Evolutionary conservation across 2,888 invertebrate genomes (phyloP).

Genomic region (Oxyscelio sp.): DNA sequence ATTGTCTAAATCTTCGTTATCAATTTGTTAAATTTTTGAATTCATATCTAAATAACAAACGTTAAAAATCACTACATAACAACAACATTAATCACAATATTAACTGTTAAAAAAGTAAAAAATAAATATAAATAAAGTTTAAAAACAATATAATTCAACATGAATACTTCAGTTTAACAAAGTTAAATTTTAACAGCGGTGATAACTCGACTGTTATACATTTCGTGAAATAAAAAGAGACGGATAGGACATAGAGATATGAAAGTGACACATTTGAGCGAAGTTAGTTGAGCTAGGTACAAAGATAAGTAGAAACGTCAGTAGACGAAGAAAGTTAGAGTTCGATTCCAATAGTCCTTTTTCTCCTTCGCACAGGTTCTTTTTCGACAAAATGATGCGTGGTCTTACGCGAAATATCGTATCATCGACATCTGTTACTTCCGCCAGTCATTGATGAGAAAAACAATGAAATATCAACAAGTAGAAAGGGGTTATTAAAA

Average conservation of each 20-base stretch:
- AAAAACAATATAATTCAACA: no score
- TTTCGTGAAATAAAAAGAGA: background rate
- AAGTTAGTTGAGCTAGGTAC: slow-evolving; percentile 15
- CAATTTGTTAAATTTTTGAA: no score
- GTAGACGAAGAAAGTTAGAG: background rate
- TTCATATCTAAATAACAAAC: no score
- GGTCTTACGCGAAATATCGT: background rate
- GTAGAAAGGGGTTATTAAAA: slow-evolving; percentile 20
- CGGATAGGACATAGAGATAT: background rate
- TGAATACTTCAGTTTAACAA: no score
- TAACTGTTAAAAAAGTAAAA: no score
- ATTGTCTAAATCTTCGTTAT: no score
- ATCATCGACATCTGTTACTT: slow-evolving; percentile 4
- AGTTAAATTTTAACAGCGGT: slow-evolving; percentile 22
- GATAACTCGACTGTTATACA: slow-evolving; percentile 7
- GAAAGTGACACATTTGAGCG: slow-evolving; percentile 18
- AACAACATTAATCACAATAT: no score
- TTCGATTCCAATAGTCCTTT: slow-evolving; percentile 38
- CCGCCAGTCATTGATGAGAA: slow-evolving; percentile 56
- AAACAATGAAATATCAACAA: slow-evolving; percentile 58
- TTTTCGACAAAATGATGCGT: slow-evolving; percentile 17
- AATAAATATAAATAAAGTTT: no score
- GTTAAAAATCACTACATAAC: no score
- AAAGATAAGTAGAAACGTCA: background rate
- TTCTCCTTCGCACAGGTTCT: slow-evolving; percentile 17